These are phyloP conservation scores for Apis mellifera DNA, from an alignment of 1,140 invertebrate genomes.

Conservation along the genomic window DNA sequence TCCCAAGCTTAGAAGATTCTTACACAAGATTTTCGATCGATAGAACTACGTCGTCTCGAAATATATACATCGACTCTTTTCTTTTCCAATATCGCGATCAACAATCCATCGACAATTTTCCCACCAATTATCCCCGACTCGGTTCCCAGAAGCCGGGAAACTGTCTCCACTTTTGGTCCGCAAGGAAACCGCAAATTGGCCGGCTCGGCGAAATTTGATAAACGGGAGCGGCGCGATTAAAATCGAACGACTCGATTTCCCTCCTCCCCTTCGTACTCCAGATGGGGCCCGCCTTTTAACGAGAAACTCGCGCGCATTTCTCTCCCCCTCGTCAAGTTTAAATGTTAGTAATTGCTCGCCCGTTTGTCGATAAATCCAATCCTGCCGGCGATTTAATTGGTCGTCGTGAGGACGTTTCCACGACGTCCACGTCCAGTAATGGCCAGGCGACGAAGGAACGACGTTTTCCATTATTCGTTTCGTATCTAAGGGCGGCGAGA, in stretches of 20 bases:
- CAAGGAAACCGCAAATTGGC: slow-evolving; percentile 16
- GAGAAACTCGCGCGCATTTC: background rate
- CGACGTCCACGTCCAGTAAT: slow-evolving; percentile 9
- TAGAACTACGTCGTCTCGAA: too few species aligned
- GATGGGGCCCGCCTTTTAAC: background rate
- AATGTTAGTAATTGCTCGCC: slow-evolving; percentile 61
- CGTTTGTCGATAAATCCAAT: slow-evolving; percentile 69
- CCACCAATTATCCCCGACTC: background rate
- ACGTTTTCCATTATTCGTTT: slow-evolving; percentile 37
- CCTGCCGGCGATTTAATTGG: slow-evolving; percentile 39
- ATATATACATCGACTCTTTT: too few species aligned
- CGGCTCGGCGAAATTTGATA: slow-evolving; percentile 12
- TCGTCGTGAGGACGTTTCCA: background rate
- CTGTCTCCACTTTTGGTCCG: background rate
- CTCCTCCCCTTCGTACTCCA: too few species aligned
- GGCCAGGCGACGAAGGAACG: background rate
- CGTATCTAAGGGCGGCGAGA: background rate
- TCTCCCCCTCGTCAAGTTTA: slow-evolving; percentile 20
- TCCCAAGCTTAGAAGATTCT: too few species aligned
- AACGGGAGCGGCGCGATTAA: slow-evolving; percentile 23
- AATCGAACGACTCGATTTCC: slow-evolving; percentile 16
- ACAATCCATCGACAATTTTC: background rate
- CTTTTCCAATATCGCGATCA: background rate
- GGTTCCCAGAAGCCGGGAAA: background rate
- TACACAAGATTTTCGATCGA: too few species aligned